Conservation (phyloP, 2,888 invertebrate genomes). For the Rhingia rostrata region DNA sequence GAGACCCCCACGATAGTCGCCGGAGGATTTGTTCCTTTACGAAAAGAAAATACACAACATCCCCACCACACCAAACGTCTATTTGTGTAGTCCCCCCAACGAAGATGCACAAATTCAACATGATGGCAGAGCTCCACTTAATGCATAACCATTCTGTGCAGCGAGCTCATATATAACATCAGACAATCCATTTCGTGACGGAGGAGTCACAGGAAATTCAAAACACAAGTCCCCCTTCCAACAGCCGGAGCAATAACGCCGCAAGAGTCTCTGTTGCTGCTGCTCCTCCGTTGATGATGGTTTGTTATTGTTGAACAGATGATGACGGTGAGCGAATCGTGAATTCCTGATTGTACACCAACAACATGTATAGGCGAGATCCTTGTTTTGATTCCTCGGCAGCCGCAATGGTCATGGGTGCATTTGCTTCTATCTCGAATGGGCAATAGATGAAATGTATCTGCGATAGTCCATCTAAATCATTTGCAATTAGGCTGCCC, state of each 20-base stretch:
- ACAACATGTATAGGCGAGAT: neutral
- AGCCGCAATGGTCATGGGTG: neutral
- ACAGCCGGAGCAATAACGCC: neutral
- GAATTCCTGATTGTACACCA: conserved; percentile 29
- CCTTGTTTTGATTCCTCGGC: conserved; percentile 15
- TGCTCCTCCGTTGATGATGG: conserved; percentile 9
- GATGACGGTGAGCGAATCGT: conserved; percentile 48
- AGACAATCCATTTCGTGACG: conserved; percentile 56
- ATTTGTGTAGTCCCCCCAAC: conserved; percentile 46
- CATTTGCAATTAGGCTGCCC: conserved; percentile 71
- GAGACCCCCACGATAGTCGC: conserved; percentile 53
- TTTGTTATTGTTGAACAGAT: conserved; percentile 58
- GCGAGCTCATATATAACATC: conserved; percentile 58
- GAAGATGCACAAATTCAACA: conserved; percentile 38
- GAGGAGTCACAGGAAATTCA: conserved; percentile 55
- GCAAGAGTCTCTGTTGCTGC: conserved; percentile 14
- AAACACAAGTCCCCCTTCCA: neutral
- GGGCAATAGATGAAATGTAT: conserved; percentile 69
- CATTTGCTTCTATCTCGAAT: conserved; percentile 17
- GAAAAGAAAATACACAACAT: neutral
- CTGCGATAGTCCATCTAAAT: conserved; percentile 55
- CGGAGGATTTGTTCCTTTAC: neutral
- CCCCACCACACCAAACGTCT: conserved; percentile 3
- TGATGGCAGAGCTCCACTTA: conserved; percentile 16
- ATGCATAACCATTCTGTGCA: conserved; percentile 39